Evolutionary conservation across 2,888 invertebrate genomes (phyloP), one percentile per base, ranked within the genome.

Genomic region (Nasonovia ribisnigri): DNA sequence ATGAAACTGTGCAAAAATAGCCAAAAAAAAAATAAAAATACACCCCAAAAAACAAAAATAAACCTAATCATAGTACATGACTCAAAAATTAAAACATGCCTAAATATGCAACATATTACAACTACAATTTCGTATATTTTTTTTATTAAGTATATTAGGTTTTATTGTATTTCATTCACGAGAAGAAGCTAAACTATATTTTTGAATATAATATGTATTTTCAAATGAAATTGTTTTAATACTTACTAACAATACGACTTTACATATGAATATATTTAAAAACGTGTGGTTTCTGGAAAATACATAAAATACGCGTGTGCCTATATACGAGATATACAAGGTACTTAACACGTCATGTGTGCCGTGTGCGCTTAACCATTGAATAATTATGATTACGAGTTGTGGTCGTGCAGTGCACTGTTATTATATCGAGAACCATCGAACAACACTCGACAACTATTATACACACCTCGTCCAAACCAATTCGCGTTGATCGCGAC

Each of bases 381-480:
- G 77, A 77, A 77, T 77, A 77, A 77, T 77, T 36, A 77, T 77
- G 42, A 77, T 77, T 77, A 77, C 77, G 3, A 36, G 36, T 77
- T 77, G 77, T 77, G 77, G 77, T 20, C 36, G 20, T 77, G 36
- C 77, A 36, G 77, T 8, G 36, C 77, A 77, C 77, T 77, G 77
- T 77, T 77, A 77, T 77, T 77, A 77, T 77, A 42, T 77, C 77
- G 36, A 20, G 36, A 77, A 20, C n/a, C 13, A 67, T n/a, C 77
- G 20, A 77, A 36, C 77, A 77, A 51, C 77, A 77, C 77, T 77
- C 77, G 77, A 36, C 77, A 42, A 77, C 77, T 36, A 77, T 77
- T 77, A 36, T 13, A 84, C 84, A 54, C 91, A 51, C 51, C 54
- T 86, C 43, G 84, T 84, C 84, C n/a, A 46, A 86, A 86, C n/a